Evolutionary conservation across 1,140 invertebrate genomes (phyloP).

Genomic region (Aplysia californica): DNA sequence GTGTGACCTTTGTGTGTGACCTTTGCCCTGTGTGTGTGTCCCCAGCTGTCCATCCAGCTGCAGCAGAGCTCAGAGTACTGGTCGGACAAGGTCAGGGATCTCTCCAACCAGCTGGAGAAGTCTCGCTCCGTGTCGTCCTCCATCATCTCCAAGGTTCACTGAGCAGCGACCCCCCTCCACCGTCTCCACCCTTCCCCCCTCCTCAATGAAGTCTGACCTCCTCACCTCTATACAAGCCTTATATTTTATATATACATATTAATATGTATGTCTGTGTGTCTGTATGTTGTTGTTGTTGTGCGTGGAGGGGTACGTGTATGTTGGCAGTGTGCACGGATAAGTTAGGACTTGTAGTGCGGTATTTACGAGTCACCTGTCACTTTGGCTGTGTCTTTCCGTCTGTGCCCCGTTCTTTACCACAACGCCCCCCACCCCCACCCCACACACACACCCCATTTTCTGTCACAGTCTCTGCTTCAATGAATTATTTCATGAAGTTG

Average conservation of each 20-base stretch:
- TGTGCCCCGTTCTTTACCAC: no score
- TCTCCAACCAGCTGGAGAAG: conserved; percentile 47
- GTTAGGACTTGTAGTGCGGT: no score
- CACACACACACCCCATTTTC: no score
- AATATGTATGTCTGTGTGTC: neutral
- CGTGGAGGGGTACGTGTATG: neutral
- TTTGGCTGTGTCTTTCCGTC: no score
- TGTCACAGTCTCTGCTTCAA: no score
- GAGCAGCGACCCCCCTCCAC: no score
- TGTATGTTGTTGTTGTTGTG: neutral
- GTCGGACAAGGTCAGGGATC: conserved; percentile 63
- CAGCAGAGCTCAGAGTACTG: conserved; percentile 66
- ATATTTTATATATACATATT: neutral
- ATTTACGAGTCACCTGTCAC: no score
- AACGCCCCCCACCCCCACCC: no score
- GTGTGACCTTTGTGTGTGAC: no score
- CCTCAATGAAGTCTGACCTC: neutral
- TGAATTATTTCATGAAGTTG: no score
- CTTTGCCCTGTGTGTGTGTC: no score
- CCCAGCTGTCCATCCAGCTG: conserved; percentile 63
- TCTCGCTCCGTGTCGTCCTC: neutral
- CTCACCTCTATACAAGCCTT: neutral
- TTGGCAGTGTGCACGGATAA: neutral
- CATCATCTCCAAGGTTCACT: neutral
- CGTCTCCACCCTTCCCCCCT: no score